Conservation (phyloP, 2,888 invertebrate genomes). For the Andrena chrysosceles region DNA sequence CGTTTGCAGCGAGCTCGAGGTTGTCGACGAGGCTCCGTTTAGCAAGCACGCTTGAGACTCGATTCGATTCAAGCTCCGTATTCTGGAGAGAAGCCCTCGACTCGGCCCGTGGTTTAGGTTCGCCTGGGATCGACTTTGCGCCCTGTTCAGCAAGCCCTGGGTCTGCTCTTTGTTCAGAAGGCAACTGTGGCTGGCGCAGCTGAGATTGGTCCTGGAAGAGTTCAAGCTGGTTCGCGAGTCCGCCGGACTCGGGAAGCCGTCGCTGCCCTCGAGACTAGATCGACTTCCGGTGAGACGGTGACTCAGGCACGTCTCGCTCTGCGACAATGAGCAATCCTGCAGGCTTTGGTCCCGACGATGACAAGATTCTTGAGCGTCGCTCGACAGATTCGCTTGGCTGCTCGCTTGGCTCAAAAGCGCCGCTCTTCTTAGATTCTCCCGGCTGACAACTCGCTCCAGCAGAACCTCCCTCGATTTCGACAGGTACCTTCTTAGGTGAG, state of each 20-base stretch:
- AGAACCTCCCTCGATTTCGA: constrained; percentile 86
- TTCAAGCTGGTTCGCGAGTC: constrained; percentile 80
- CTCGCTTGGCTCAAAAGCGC: constrained; percentile 81
- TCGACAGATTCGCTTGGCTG: constrained; percentile 79
- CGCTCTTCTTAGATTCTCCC: constrained; percentile 81
- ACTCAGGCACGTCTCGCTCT: constrained; percentile 85
- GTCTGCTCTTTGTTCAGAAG: constrained; percentile 83
- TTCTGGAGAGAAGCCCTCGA: constrained; percentile 79
- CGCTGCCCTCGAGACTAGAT: constrained; percentile 79
- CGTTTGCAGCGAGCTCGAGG: constrained; percentile 41
- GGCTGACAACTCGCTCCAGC: constrained; percentile 85
- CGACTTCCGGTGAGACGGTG: constrained; percentile 78
- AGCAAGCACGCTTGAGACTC: constrained; percentile 84
- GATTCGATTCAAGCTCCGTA: constrained; percentile 81
- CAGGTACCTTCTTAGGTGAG: constrained; percentile 84
- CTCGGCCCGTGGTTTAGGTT: constrained; percentile 78
- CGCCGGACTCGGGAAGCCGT: constrained; percentile 79
- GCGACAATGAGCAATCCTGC: constrained; percentile 82
- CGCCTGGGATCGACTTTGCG: constrained; percentile 81
- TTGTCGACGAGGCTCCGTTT: constrained; percentile 67
- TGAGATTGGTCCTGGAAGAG: constrained; percentile 80
- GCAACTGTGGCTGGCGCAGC: constrained; percentile 80
- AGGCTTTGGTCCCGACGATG: constrained; percentile 63
- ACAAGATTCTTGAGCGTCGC: constrained; percentile 57
- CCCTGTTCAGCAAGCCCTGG: constrained; percentile 81